Evolutionary conservation across 2,888 invertebrate genomes (phyloP).

Genomic region (Stramonita haemastoma): DNA sequence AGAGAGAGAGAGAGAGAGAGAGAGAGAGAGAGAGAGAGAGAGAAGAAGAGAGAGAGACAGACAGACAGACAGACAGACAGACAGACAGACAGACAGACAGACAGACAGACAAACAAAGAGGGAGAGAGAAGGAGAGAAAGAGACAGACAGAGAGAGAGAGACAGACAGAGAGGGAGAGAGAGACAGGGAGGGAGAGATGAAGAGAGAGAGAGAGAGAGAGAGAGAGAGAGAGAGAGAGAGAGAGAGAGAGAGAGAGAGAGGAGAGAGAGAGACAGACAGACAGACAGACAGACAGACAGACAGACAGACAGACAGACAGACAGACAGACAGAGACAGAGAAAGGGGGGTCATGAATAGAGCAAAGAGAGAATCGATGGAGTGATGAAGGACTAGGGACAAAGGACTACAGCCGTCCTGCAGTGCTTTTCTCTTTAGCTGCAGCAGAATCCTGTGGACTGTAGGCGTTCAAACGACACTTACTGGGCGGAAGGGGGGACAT

Average conservation of each 20-base stretch:
- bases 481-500: too few relatives aligned
- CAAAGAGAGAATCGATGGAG: too few relatives aligned
- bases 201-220: too few relatives aligned
- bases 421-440: too few relatives aligned
- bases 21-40: slow-evolving; percentile 5
- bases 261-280: not conserved
- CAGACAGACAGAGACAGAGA: not conserved
- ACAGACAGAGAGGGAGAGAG: not conserved
- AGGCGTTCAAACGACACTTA: too few relatives aligned
- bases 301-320: not conserved
- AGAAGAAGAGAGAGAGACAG: not conserved
- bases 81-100: slow-evolving; percentile 19
- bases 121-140: not conserved
- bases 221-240: not conserved
- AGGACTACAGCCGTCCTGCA: too few relatives aligned
- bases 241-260: too few relatives aligned
- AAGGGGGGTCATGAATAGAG: not conserved
- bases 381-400: too few relatives aligned
- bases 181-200: too few relatives aligned
- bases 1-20: not conserved
- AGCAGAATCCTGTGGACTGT: too few relatives aligned
- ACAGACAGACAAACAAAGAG: too few relatives aligned
- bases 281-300: not conserved
- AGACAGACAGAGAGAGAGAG: not conserved
- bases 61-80: slow-evolving; percentile 24